Evolutionary conservation across 2,888 invertebrate species (phyloP).

Genomic region (Drosophila glabriapex): DNA sequence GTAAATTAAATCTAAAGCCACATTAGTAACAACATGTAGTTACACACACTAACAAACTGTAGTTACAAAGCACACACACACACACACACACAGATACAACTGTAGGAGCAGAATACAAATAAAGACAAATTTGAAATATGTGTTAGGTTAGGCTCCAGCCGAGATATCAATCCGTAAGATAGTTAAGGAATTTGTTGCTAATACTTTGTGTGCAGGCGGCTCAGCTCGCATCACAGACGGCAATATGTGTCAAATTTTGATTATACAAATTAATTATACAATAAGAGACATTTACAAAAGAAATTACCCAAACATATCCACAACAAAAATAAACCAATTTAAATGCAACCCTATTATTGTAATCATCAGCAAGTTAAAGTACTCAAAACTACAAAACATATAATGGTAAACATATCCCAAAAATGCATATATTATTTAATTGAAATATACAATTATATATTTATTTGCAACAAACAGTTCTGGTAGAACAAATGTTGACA

Average conservation of each 20-base stretch:
- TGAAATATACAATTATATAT: constrained; percentile 39
- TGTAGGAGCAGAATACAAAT: constrained; percentile 17
- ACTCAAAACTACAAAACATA: constrained; percentile 61
- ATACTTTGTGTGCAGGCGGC: constrained; percentile 12
- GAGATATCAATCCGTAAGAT: constrained; percentile 35
- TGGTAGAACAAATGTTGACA: constrained; percentile 22
- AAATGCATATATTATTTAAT: constrained; percentile 40
- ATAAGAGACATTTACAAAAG: constrained; percentile 48
- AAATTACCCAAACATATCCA: constrained; percentile 58
- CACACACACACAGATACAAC: constrained; percentile 20
- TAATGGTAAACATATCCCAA: constrained; percentile 70
- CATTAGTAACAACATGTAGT: constrained; percentile 37
- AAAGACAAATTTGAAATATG: constrained; percentile 33
- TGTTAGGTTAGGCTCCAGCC: constrained; percentile 49
- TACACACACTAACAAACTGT: constrained; percentile 25
- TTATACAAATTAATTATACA: constrained; percentile 64
- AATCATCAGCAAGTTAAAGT: constrained; percentile 49
- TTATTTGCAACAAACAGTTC: constrained; percentile 39
- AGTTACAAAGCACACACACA: constrained; percentile 28
- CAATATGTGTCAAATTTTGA: constrained; percentile 73
- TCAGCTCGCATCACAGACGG: constrained; percentile 16
- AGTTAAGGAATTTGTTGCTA: constrained; percentile 48
- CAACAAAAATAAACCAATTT: constrained; percentile 42
- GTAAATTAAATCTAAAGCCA: constrained; percentile 46
- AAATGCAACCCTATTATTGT: constrained; percentile 52